Evolutionary conservation across 1,140 invertebrate genomes (phyloP).

Genomic region (Hetaerina americana): DNA sequence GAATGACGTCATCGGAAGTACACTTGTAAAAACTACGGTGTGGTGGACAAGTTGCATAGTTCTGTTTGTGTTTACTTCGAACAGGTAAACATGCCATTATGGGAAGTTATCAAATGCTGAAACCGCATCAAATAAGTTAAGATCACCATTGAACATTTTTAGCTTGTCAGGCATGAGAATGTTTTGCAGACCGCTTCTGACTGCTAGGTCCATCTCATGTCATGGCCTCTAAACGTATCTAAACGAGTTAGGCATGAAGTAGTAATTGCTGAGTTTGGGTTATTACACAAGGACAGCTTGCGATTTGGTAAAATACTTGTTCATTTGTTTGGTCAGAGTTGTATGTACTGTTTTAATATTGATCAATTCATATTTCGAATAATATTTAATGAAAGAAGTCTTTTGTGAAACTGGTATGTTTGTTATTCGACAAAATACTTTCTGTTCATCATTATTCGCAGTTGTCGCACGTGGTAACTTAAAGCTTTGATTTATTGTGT

Average conservation of each 20-base stretch:
- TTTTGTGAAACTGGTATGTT: too few relatives aligned
- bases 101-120: neutral
- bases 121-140: neutral
- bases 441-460: too few relatives aligned
- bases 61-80: neutral
- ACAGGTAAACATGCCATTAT: neutral
- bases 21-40: neutral
- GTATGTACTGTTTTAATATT: too few relatives aligned
- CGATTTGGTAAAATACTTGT: neutral
- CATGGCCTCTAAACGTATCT: neutral
- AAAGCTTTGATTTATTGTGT: too few relatives aligned
- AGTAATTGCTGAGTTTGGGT: neutral
- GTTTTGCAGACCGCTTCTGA: neutral
- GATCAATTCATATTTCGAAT: too few relatives aligned
- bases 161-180: neutral
- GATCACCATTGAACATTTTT: neutral
- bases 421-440: too few relatives aligned
- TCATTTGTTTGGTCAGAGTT: too few relatives aligned
- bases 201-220: neutral
- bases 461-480: too few relatives aligned
- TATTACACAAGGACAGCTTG: neutral
- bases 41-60: neutral
- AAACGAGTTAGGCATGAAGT: neutral
- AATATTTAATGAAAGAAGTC: too few relatives aligned
- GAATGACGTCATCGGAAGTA: neutral